Evolutionary conservation across 2,888 invertebrate species (phyloP).

Genomic region (Linyphia triangularis): DNA sequence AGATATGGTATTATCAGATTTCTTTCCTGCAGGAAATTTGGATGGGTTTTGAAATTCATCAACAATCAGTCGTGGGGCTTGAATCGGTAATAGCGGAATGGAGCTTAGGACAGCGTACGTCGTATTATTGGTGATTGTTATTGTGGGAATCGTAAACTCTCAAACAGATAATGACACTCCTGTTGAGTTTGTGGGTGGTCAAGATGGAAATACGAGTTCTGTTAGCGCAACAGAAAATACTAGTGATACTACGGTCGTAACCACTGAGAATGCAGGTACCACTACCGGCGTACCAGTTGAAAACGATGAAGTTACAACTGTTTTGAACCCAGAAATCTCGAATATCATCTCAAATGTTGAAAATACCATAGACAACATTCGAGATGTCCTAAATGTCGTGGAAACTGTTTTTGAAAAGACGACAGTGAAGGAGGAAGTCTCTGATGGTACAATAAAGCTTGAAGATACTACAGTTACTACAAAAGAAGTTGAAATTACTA

Average conservation of each 20-base stretch:
- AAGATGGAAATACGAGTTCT: neutral
- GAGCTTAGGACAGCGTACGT: neutral
- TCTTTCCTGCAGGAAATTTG: neutral
- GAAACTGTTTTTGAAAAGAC: neutral
- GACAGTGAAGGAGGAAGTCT: neutral
- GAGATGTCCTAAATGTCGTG: neutral
- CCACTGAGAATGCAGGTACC: neutral
- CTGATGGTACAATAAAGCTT: neutral
- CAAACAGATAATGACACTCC: neutral
- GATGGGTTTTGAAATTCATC: slow-evolving; percentile 3
- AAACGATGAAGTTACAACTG: neutral
- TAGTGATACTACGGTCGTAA: neutral
- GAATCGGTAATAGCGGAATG: neutral
- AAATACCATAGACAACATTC: neutral
- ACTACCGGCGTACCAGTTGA: too few species aligned
- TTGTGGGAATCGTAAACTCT: neutral
- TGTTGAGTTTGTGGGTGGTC: neutral
- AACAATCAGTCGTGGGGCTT: neutral
- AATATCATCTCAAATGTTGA: neutral
- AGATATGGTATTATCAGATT: neutral
- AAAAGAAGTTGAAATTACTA: neutral
- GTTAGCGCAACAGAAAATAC: too few species aligned
- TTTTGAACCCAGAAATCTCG: neutral
- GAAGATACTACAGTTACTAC: neutral
- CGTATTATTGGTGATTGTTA: neutral